phyloP scores from a whole-genome alignment of 2,113 vertebrate species.

The Bos javanicus region DNA sequence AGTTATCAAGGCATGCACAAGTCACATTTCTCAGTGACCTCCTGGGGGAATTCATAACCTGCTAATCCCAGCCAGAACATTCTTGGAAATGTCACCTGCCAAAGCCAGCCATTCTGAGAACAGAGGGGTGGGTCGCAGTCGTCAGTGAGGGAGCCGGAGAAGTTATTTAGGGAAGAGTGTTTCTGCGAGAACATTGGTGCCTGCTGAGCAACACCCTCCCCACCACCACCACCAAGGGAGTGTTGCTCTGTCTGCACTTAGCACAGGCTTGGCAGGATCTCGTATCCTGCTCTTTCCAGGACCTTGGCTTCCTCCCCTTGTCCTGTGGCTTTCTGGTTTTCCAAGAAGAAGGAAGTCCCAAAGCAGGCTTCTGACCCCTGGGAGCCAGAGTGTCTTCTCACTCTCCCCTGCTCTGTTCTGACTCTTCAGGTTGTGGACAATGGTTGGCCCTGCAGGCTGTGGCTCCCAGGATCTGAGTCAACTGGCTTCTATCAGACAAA shows the following conservation, averaged over 20 bases:
- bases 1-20: slow-evolving; percentile 2
- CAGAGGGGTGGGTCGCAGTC: background rate
- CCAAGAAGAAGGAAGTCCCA: background rate
- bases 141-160: background rate
- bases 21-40: slow-evolving; percentile 3
- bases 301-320: background rate
- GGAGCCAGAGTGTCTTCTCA: background rate
- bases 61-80: slow-evolving; percentile 10
- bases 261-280: background rate
- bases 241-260: background rate
- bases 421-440: background rate
- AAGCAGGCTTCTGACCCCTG: background rate
- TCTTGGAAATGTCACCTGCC: slow-evolving; percentile 36
- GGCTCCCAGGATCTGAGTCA: background rate
- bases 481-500: background rate
- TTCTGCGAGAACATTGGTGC: background rate
- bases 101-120: slow-evolving; percentile 41
- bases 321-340: background rate
- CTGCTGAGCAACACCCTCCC: background rate
- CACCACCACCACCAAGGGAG: background rate
- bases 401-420: background rate
- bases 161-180: background rate
- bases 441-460: background rate
- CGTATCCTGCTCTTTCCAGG: background rate
- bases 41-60: background rate